Base-by-base conservation (phyloP, 2,113 vertebrate species). In the Oostethus manadensis region DNA sequence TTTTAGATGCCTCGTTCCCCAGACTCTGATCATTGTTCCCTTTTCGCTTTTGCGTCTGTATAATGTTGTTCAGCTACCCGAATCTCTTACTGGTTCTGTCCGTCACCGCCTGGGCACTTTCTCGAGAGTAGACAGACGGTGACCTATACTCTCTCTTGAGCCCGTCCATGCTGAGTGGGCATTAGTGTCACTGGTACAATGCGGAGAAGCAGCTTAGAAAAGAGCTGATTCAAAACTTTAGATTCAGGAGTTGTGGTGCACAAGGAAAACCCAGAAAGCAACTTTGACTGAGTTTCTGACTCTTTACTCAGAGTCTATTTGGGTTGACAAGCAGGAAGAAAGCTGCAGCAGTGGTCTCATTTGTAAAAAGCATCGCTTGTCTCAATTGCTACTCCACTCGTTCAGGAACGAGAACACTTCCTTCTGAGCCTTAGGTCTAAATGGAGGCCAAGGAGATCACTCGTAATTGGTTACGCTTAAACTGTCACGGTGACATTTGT, bases 211-310 rank as follows among this genome's bases (percentile, higher is more conserved):
- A 70, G 47, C 33, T 20, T 66, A 80, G 62, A 42, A 56, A 70
- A 82, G 70, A 78, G 59, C 60, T 74, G 80, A 54, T 76, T 87
- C 76, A 79, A 88, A 88, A 85, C 86, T 90, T 90, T 51, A 83
- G 89, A 42, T 89, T 92, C 87, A 89, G 73, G 58, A 79, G 87
- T 42, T 14, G 0, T 40, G 10, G 38, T 3, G 38, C 38, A 33
- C 29, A 33, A 33, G 29, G 29, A 33, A 7, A 33, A 33, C 29
- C 5, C 29, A 33, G 29, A 33, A 33, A 33, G 29, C 29, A 33
- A 33, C 29, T 33, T 33, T 29, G n/a, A n/a, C n/a, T 33, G 3
- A 33, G 29, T 33, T 33, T 33, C 8, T 33, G 23, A 26, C 23
- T 26, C n/a, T 26, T 26, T 26, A 26, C 23, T 26, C 23, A 26